A percentile compares a stretch with the other conserved stretches of the same genome.
Evolutionary conservation across 2,113 vertebrate species (phyloP).

Genomic region (Isichthys henryi): DNA sequence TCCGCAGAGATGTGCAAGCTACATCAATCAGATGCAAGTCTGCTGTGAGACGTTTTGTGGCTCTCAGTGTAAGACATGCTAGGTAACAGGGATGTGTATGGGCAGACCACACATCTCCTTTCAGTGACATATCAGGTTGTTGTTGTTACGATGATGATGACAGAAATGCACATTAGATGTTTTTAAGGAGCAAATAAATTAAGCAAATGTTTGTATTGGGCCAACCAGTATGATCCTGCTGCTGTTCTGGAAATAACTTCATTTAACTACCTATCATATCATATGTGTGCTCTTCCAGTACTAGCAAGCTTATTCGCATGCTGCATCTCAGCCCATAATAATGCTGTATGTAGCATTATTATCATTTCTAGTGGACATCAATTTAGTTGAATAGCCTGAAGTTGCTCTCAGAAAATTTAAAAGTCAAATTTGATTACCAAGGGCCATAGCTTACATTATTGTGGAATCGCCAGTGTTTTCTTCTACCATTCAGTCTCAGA

Average conservation of each 20-base stretch:
- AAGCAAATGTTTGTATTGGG: not conserved
- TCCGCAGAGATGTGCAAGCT: not conserved
- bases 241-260: not conserved
- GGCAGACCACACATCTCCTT: not conserved
- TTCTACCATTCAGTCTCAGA: not conserved
- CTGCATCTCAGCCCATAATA: conserved; percentile 5
- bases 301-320: conserved; percentile 2
- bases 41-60: not conserved
- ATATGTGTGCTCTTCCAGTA: not conserved
- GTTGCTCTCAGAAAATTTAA: conserved; percentile 10
- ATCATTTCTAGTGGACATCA: conserved; percentile 7
- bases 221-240: not conserved
- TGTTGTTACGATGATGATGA: not conserved
- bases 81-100: not conserved
- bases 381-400: conserved; percentile 13
- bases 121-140: too few species aligned
- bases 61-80: not conserved
- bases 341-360: conserved; percentile 15
- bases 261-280: not conserved
- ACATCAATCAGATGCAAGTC: not conserved
- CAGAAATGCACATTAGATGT: not conserved
- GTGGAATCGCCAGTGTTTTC: not conserved
- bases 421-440: conserved; percentile 3
- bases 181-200: not conserved
- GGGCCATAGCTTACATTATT: not conserved